Base-by-base conservation (phyloP, 2,113 vertebrate genomes). In the Hiodon alosoides region DNA sequence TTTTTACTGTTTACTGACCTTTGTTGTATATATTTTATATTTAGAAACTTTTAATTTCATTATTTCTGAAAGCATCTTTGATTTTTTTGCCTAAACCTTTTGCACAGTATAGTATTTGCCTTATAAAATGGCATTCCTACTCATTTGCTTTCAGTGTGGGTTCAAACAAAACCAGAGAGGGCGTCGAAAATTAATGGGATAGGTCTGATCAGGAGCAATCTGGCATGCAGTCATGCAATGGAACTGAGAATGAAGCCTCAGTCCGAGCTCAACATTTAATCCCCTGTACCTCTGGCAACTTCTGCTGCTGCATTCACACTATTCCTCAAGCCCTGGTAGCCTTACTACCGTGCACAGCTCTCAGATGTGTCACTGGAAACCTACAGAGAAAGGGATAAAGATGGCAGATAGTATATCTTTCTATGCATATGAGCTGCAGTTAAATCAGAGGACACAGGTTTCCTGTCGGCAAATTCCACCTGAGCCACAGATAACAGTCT, bases 141-240 rank as follows among this genome's bases (percentile, higher is more conserved):
- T n/a, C 48, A 54, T 51, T 66, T 57, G 52, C 17, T 54, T 57
- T 55, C n/a, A 11, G 14, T 10, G 14, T 50, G 51, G 75, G 64
- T 54, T 73, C 13, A n/a, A 50, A 47, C 71, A 60, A 48, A 57
- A 11, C n/a, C 4, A 3, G 7, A 54, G 64, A 74, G 69, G 55
- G 74, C 76, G 74, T 73, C 64, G 68, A 68, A 82, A 80, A 83
- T 85, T 84, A 80, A 82, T 74, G 57, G 60, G 57, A 14, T 52
- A 54, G 78, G 73, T 74, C 14, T 78, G 61, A 86, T 77, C 67
- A 13, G 59, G 71, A 53, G 74, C 74, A 78, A 81, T 84, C 72
- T 67, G 16, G 62, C 71, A 64, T 31, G 31, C 59, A 75, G 54
- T 10, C 48, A 77, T 51, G 46, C 8, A 46, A 17, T 16, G 46